A percentile compares a stretch with the other conserved stretches of the same genome.
Evolutionary conservation across 2,797 vertebrate genomes (phyloP).

Genomic region (Scleropages formosus): DNA sequence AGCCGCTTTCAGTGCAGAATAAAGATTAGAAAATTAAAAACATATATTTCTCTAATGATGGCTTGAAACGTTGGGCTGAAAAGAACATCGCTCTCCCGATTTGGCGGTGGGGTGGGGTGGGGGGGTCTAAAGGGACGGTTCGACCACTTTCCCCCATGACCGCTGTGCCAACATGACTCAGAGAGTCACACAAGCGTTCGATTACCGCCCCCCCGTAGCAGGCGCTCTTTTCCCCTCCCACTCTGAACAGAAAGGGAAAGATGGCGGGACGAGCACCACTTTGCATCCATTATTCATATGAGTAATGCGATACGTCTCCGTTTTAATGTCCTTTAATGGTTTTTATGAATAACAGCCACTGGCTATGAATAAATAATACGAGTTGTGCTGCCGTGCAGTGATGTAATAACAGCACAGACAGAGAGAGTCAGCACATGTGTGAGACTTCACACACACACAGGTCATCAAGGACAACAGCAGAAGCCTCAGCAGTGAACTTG

Average conservation of each 20-base stretch:
- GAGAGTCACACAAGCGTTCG: not conserved
- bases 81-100: too few relatives aligned
- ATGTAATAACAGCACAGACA: constrained; percentile 10
- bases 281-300: constrained; percentile 65
- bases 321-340: constrained; percentile 69
- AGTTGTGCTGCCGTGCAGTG: constrained; percentile 49
- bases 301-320: constrained; percentile 67
- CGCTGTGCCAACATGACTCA: constrained; percentile 13
- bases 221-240: not conserved
- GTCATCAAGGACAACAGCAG: too few relatives aligned
- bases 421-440: not conserved
- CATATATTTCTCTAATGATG: not conserved
- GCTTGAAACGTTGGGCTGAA: not conserved
- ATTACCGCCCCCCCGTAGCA: not conserved
- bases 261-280: constrained; percentile 11
- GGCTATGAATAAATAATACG: constrained; percentile 65
- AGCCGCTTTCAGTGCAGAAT: not conserved
- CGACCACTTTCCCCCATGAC: not conserved
- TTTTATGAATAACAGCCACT: constrained; percentile 62
- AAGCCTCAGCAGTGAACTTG: too few relatives aligned
- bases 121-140: not conserved
- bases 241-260: constrained; percentile 14
- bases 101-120: too few relatives aligned
- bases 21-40: not conserved
- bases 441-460: too few relatives aligned